Evolutionary conservation across 2,113 vertebrate species (phyloP).

Genomic region (Platanista minor): DNA sequence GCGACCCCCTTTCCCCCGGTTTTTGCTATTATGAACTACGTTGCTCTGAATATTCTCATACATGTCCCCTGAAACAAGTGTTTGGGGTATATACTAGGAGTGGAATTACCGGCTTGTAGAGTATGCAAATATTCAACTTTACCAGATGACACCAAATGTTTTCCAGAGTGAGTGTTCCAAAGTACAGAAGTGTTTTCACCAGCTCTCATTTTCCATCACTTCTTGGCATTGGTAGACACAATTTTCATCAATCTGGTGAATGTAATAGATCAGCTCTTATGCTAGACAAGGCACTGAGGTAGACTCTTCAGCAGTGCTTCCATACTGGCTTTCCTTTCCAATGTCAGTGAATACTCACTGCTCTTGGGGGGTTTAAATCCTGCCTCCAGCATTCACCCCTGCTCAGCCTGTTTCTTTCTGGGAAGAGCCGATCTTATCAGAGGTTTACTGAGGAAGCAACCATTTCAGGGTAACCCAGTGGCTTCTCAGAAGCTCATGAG

Average conservation of each 20-base stretch:
- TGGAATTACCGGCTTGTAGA: not conserved
- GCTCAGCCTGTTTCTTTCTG: slow-evolving; percentile 24
- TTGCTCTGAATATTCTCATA: not conserved
- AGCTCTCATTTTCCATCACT: not conserved
- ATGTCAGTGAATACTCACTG: not conserved
- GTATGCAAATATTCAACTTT: not conserved
- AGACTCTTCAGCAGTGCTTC: not conserved
- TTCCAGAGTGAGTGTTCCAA: not conserved
- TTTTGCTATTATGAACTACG: not conserved
- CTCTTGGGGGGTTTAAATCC: not conserved
- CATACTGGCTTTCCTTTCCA: slow-evolving; percentile 18
- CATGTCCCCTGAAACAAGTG: not conserved
- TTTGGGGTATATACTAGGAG: not conserved
- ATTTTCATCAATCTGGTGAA: not conserved
- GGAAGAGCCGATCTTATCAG: slow-evolving; percentile 57
- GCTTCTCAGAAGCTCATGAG: slow-evolving; percentile 68
- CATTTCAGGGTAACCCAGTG: slow-evolving; percentile 60
- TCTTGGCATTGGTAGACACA: not conserved
- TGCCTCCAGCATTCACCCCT: not conserved
- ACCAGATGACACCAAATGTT: not conserved
- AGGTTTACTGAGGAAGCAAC: slow-evolving; percentile 63
- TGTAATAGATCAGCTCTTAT: slow-evolving; percentile 3
- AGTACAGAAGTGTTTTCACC: not conserved
- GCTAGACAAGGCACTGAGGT: not conserved
- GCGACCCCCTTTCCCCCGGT: not conserved